Evolutionary conservation across 1,140 invertebrate species (phyloP).

Genomic region (Lordiphosa stackelbergi): DNA sequence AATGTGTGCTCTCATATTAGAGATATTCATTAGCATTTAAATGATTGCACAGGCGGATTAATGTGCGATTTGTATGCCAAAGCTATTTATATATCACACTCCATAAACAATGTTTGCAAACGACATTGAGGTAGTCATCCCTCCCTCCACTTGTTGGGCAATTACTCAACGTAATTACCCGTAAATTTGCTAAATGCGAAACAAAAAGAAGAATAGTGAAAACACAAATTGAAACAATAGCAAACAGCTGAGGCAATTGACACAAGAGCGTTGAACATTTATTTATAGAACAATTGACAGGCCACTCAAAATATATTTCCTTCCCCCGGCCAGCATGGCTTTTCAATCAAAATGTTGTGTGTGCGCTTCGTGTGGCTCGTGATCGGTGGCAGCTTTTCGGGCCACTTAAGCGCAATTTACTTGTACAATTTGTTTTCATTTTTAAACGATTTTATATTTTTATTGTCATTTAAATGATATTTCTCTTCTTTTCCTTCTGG

Average conservation of each 20-base stretch:
- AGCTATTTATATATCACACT: constrained; percentile 26
- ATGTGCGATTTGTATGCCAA: constrained; percentile 61
- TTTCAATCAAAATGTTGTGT: constrained; percentile 50
- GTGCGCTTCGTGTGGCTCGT: constrained; percentile 26
- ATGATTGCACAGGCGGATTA: constrained; percentile 54
- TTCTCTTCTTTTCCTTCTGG: neutral
- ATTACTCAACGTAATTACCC: constrained; percentile 58
- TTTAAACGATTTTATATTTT: constrained; percentile 69
- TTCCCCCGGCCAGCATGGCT: constrained; percentile 24
- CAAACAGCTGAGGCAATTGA: constrained; percentile 18
- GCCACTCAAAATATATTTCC: constrained; percentile 49
- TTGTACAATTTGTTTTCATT: constrained; percentile 71
- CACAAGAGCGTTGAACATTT: constrained; percentile 33
- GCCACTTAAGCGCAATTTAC: constrained; percentile 70
- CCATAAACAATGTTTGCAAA: constrained; percentile 41
- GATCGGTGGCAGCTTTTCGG: constrained; percentile 42
- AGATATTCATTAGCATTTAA: constrained; percentile 59
- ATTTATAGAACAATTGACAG: constrained; percentile 71
- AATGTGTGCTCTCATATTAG: constrained; percentile 36
- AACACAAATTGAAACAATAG: constrained; percentile 58
- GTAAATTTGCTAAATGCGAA: constrained; percentile 37
- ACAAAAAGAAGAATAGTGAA: constrained; percentile 31
- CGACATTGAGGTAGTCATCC: constrained; percentile 13
- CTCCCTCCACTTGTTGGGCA: constrained; percentile 34
- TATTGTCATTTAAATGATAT: constrained; percentile 62